Base-by-base conservation (phyloP, 2,113 vertebrate species). In the Corythaixoides concolor region DNA sequence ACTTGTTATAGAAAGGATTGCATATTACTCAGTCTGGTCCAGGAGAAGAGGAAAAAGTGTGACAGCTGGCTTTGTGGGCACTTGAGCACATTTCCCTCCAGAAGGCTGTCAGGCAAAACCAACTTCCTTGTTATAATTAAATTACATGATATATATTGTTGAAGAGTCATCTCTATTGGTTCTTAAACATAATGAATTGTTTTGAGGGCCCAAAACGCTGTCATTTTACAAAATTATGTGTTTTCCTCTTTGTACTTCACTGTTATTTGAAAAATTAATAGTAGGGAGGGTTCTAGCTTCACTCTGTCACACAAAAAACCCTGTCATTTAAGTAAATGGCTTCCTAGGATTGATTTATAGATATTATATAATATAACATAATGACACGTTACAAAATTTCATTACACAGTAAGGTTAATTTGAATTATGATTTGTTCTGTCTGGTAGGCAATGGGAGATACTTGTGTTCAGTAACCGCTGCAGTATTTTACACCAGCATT, bases 401-500 rank as follows among this genome's bases (percentile, higher is more conserved):
- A 93, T 92, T 94, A 89, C 73, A 81, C 52, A 59, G 47, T 33
- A 56, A 93, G 76, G 78, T 81, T 96, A 94, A 94, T 97, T 96
- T 97, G 89, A 97, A 78, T 95, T 91, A 90, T 73, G 90, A 85
- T 85, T 93, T 92, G 33, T 68, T 94, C 69, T 94, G 35, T 76
- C 85, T 90, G 47, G 76, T 93, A 94, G 74, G 63, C 69, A 60
- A 60, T 39, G 52, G 77, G 50, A 95, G 50, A 85, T 33, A 72
- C 41, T 93, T 56, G 14, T 7, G 23, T 26, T 76, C 56, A 39
- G 78, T 52, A 58, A 47, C 53, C 74, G 70, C 63, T 69, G 67
- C 56, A 72, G 55, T 73, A 37, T 77, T 92, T 92, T 63, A 83
- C 12, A 59, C 39, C n/a, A 63, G 49, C 11, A 35, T 50, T 69